A percentile compares a stretch with the other conserved stretches of the same genome.
phyloP scores from a whole-genome alignment of 1,140 invertebrate species.

The Geopemphigus sp. region DNA sequence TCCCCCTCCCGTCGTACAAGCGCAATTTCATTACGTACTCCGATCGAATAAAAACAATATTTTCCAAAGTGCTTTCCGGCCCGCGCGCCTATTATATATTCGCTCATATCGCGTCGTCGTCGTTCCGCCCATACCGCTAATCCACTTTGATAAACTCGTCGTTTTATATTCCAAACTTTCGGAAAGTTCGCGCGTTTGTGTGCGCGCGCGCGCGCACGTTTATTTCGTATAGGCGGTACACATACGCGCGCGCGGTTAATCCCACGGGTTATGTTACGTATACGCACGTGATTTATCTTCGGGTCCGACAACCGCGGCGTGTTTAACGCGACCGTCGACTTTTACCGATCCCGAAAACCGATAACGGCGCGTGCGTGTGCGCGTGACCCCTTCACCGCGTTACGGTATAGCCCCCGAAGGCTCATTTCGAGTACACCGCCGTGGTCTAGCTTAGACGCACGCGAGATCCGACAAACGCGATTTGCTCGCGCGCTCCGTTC shows the following conservation, averaged over 20 bases:
- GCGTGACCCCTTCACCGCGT: not conserved
- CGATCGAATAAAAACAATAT: too few species aligned
- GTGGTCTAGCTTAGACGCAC: too few species aligned
- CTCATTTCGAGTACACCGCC: conserved; percentile 13
- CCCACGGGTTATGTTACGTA: not conserved
- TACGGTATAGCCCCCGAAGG: conserved; percentile 12
- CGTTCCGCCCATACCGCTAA: too few species aligned
- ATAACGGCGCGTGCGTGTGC: not conserved
- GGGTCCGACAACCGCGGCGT: too few species aligned
- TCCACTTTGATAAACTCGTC: not conserved
- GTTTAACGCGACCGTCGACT: not conserved
- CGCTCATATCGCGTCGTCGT: too few species aligned
- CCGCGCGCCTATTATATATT: too few species aligned
- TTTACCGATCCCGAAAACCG: conserved; percentile 40
- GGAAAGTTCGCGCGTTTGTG: not conserved
- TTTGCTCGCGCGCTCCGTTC: too few species aligned
- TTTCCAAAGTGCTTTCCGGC: not conserved
- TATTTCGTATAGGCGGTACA: too few species aligned
- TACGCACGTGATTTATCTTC: conserved; percentile 9
- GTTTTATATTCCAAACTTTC: not conserved
- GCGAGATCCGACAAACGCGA: too few species aligned
- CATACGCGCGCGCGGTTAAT: not conserved
- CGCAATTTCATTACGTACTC: too few species aligned
- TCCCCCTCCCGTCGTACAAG: too few species aligned
- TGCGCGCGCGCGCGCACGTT: too few species aligned